Evolutionary conservation across 2,888 invertebrate genomes (phyloP), one percentile per base, ranked within the genome.

Genomic region (Stenodema calcarata): DNA sequence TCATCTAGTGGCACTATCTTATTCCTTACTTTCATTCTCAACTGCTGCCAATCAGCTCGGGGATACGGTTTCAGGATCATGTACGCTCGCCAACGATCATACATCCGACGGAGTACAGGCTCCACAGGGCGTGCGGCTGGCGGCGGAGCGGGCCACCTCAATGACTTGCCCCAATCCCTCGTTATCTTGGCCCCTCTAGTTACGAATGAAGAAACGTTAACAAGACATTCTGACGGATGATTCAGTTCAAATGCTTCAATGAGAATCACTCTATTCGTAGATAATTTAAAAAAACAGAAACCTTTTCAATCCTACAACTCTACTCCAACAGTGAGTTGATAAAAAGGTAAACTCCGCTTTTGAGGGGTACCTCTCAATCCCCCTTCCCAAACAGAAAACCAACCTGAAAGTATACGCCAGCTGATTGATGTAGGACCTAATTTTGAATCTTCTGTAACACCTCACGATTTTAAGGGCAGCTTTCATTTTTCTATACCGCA

Each of bases 71-170:
- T 93, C n/a, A 99, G 93, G 84, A 96, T 94, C 93, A 96, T 96
- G 91, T 93, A 94, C 0, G 98, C 98, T 87, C 97, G 93, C 98
- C 98, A 99, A 89, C 95, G 93, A n/a, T 94, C 93, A 90, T 93
- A 95, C 16, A 95, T 93, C 79, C 92, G 92, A 85, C 92, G 93
- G 87, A 96, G 92, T 27, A 93, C 91, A 0, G 93, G 92, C 16
- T 95, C 93, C 0, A 94, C 94, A 18, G 93, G 91, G 75, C 94
- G 92, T 0, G 96, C 93, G 0, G 95, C 93, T 28, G 94, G 93
- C 7, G 97, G 95, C 11, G 96, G 94, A 0, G 92, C 91, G 0
- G 98, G 98, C 99, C 99, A 99, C 50, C 92, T 92, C 78, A 96
- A 92, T 88, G 92, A 93, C 91, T 95, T 96, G 4, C 97, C 97